Conservation (phyloP, 2,113 vertebrate species). For the Perccottus glenii region DNA sequence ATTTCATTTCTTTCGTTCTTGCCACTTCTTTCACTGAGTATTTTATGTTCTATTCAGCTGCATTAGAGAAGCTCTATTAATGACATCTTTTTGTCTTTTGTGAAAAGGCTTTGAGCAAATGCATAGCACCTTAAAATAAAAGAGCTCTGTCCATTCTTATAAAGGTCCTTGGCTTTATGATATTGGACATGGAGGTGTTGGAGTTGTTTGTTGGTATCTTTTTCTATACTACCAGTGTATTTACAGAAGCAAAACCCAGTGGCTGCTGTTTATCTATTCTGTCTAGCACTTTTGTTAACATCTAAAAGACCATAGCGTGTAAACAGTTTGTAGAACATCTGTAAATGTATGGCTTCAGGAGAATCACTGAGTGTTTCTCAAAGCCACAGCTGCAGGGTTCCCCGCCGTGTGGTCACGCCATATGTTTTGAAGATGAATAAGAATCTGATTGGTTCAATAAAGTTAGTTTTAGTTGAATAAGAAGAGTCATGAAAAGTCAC, state of each 20-base stretch:
- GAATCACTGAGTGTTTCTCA: constrained; percentile 33
- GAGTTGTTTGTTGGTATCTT: not conserved
- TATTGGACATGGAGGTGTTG: not conserved
- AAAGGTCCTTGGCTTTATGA: not conserved
- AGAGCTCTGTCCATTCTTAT: not conserved
- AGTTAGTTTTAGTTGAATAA: constrained; percentile 45
- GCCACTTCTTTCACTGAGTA: not conserved
- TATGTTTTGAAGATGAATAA: constrained; percentile 48
- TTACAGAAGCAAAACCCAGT: constrained; percentile 10
- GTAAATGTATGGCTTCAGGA: constrained; percentile 57
- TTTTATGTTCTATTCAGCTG: not conserved
- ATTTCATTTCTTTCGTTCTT: constrained; percentile 21
- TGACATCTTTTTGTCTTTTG: not conserved
- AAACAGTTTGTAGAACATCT: constrained; percentile 67
- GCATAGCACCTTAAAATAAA: not conserved
- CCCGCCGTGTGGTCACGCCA: constrained; percentile 38
- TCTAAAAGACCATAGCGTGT: constrained; percentile 34
- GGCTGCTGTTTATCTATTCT: constrained; percentile 45
- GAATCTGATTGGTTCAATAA: constrained; percentile 30
- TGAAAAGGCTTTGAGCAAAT: not conserved
- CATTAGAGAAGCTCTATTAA: not conserved
- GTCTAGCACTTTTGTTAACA: constrained; percentile 38
- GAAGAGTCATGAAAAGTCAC: constrained; percentile 35
- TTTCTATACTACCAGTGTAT: not conserved
- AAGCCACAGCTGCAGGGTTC: constrained; percentile 45